Evolutionary conservation across 1,140 invertebrate species (phyloP), one percentile per base, ranked within the genome.

Genomic region (Nebria ingens): DNA sequence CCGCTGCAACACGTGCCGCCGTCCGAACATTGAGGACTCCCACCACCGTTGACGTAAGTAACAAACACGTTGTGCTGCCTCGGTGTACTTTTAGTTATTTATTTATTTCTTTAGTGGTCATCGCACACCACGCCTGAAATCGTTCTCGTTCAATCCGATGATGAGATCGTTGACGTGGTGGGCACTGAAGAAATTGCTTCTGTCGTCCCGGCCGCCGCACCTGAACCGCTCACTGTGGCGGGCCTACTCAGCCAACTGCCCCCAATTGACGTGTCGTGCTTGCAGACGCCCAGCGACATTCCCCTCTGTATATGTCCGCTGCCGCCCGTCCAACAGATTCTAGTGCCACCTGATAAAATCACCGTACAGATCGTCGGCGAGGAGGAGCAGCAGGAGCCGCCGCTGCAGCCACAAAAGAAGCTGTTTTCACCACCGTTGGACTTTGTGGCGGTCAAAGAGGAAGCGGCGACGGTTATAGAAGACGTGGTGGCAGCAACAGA

Each of bases 211-310:
- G 6, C 6, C 3, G 17, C 40, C 3, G 9, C 17, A 12, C 40
- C 6, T 4, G 51, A 56, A 38, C 62, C 65, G 9, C 54, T 68
- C 25, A 66, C 61, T 19, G 58, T 64, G 20, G 66, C 67, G 56
- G 67, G 69, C 19, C 64, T 64, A n/a, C 53, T 67, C 21, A 57
- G 60, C 2, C 58, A 60, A 53, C 54, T 71, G 45, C 69, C 69
- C 12, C 68, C 68, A 2, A 61, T 70, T 6, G 66, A 68, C 42
- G 52, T 19, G 23, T 50, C 52, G 25, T 50, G 9, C 3, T 17
- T 45, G 6, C 9, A 45, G 17, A 17, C 9, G 17, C 40, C 40
- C 3, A 17, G 17, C 40, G 40, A 45, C 6, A 45, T 58, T 19
- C 61, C 61, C 9, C n/a, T 17, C 13, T 68, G 66, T 52, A 56